Evolutionary conservation across 2,888 invertebrate species (phyloP).

Genomic region (Willowsia nigromaculata): DNA sequence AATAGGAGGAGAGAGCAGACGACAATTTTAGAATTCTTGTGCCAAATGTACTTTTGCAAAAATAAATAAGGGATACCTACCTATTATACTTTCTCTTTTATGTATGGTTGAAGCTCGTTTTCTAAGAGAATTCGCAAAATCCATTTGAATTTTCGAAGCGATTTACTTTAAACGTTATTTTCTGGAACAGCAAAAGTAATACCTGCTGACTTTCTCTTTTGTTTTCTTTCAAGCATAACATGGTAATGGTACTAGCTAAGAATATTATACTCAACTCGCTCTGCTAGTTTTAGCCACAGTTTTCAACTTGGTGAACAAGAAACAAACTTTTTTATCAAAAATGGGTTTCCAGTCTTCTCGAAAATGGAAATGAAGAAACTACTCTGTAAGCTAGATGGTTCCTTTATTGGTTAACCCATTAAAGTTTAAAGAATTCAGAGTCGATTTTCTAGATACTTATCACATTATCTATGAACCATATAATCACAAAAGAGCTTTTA

Average conservation of each 20-base stretch:
- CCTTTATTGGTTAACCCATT: too few species aligned
- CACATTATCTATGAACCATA: neutral
- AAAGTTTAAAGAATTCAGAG: too few species aligned
- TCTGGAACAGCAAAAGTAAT: neutral
- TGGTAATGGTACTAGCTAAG: too few species aligned
- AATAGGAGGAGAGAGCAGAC: neutral
- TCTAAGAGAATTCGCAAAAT: neutral
- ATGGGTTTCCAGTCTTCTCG: neutral
- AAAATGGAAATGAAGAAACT: neutral
- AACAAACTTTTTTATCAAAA: neutral
- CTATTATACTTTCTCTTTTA: neutral
- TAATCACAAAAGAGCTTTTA: neutral
- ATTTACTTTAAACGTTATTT: neutral
- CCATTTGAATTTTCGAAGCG: slow-evolving; percentile 24
- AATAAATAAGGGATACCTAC: neutral
- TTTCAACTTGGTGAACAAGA: neutral
- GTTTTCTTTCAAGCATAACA: slow-evolving; percentile 13
- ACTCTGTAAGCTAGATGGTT: neutral
- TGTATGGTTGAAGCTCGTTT: neutral
- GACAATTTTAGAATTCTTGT: neutral
- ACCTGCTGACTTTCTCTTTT: neutral
- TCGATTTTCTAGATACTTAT: too few species aligned
- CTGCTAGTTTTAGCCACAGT: neutral
- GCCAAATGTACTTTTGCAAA: slow-evolving; percentile 18
- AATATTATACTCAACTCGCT: too few species aligned